phyloP scores from a whole-genome alignment of 2,888 invertebrate species.

The Meteorus cinctellus region DNA sequence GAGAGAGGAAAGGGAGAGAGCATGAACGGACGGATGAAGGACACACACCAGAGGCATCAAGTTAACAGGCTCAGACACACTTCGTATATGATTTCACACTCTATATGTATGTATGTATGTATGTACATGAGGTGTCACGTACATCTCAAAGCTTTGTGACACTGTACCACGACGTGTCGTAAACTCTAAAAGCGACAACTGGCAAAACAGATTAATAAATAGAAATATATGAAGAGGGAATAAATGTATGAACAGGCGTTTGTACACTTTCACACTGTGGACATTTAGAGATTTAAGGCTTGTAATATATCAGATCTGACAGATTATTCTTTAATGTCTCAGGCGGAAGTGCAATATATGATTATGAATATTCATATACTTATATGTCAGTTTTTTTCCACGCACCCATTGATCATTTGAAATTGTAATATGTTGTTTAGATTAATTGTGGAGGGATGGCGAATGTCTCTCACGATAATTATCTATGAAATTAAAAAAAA shows the following conservation, averaged over 20 bases:
- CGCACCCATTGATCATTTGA: too few species aligned
- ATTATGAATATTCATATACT: too few species aligned
- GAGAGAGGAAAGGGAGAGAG: slow-evolving; percentile 21
- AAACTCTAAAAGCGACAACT: slow-evolving; percentile 6
- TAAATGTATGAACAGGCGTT: not conserved
- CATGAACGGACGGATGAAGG: slow-evolving; percentile 18
- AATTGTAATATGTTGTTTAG: too few species aligned
- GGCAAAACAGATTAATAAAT: slow-evolving; percentile 23
- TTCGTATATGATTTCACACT: not conserved
- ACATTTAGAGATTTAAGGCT: not conserved
- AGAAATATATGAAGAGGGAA: not conserved
- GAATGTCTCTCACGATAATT: too few species aligned
- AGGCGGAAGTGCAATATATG: not conserved
- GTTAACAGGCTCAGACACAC: not conserved
- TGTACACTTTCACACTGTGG: not conserved
- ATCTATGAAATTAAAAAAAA: too few species aligned
- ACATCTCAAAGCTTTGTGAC: not conserved
- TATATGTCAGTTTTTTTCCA: too few species aligned
- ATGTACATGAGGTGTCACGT: slow-evolving; percentile 11
- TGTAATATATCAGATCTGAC: not conserved
- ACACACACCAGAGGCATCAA: not conserved
- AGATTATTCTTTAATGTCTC: slow-evolving; percentile 6
- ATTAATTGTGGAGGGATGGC: too few species aligned
- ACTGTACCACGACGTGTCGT: slow-evolving; percentile 5
- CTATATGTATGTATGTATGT: not conserved